phyloP scores from a whole-genome alignment of 2,888 invertebrate genomes.

The Parnassius glacialis region DNA sequence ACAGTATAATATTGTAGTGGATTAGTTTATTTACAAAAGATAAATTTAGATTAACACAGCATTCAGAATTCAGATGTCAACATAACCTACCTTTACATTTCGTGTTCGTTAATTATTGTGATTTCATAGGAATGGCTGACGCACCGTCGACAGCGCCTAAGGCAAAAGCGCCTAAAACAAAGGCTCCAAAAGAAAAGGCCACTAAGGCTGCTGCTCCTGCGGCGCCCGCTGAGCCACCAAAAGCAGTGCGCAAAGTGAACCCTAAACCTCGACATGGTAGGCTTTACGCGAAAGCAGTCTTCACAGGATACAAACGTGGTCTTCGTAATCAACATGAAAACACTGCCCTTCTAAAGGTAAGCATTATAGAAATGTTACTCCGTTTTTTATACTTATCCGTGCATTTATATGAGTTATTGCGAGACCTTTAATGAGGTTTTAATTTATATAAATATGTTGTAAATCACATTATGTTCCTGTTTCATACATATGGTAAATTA shows the following conservation, averaged over 20 bases:
- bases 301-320: slow-evolving; percentile 97
- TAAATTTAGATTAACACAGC: slow-evolving; percentile 38
- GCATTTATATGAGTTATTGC: too few species aligned
- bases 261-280: slow-evolving; percentile 87
- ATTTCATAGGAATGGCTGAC: slow-evolving; percentile 83
- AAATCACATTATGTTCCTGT: too few species aligned
- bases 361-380: slow-evolving; percentile 1
- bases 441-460: too few species aligned
- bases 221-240: slow-evolving; percentile 76
- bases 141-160: slow-evolving; percentile 78
- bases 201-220: slow-evolving; percentile 78
- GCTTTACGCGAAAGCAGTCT: slow-evolving; percentile 98
- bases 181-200: slow-evolving; percentile 80
- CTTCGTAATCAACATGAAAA: slow-evolving; percentile 98
- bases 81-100: slow-evolving; percentile 71
- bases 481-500: too few species aligned
- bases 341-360: slow-evolving; percentile 93
- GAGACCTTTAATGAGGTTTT: too few species aligned
- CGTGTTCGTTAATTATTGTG: slow-evolving; percentile 39
- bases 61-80: slow-evolving; percentile 62
- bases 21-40: slow-evolving; percentile 52
- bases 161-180: slow-evolving; percentile 79
- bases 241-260: slow-evolving; percentile 73
- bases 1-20: slow-evolving; percentile 36
- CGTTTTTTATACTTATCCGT: too few species aligned